Conservation (phyloP, 2,797 vertebrate species). For the Typhlichthys eigenmanni region DNA sequence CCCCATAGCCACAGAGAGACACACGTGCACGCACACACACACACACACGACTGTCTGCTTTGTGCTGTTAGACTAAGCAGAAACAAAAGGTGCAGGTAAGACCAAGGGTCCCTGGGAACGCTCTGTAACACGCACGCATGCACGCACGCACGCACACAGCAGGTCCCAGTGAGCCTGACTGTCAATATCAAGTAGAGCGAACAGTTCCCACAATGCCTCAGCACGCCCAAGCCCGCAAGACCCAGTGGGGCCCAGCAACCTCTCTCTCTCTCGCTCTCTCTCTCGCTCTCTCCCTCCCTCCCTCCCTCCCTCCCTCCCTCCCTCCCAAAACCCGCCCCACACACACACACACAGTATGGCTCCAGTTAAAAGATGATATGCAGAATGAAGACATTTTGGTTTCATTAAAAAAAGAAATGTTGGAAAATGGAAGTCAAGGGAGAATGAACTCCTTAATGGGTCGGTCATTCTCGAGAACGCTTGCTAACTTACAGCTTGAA, state of each 20-base stretch:
- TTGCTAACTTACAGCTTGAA: no score
- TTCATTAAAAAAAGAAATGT: no score
- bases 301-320: background rate
- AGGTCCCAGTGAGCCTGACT: conserved; percentile 69
- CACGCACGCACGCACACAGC: conserved; percentile 39
- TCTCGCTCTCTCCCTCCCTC: no score
- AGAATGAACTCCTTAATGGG: background rate
- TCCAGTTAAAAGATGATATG: conserved; percentile 29
- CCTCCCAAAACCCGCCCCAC: conserved; percentile 4
- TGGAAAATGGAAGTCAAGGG: no score
- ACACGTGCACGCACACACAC: conserved; percentile 1
- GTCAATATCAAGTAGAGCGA: conserved; percentile 77
- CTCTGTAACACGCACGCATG: background rate
- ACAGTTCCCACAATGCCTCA: conserved; percentile 74
- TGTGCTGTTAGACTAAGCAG: conserved; percentile 73
- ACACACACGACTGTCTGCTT: conserved; percentile 46
- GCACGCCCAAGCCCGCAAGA: conserved; percentile 65
- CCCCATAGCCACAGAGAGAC: conserved; percentile 42
- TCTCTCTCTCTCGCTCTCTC: background rate
- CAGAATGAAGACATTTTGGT: background rate
- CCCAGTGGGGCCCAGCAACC: conserved; percentile 40
- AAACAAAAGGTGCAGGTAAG: conserved; percentile 79
- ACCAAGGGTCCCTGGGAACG: conserved; percentile 68
- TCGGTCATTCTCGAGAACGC: no score
- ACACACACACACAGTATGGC: conserved; percentile 13